phyloP scores from a whole-genome alignment of 2,797 vertebrate species.

The Sebastes hubbsi region DNA sequence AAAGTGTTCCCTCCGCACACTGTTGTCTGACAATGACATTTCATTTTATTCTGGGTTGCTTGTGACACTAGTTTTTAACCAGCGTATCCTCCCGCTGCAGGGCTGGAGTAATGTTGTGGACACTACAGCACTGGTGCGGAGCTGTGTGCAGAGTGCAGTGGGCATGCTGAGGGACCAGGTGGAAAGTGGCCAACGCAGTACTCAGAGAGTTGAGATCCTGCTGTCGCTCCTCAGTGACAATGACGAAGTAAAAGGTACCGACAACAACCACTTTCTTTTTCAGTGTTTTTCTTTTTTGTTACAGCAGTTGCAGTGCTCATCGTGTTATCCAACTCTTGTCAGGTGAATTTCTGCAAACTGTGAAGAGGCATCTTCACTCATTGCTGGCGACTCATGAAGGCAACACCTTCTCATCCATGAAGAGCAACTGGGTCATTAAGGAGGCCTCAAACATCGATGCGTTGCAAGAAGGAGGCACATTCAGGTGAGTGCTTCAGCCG shows the following conservation, averaged over 20 bases:
- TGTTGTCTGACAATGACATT: background rate
- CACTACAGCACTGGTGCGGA: conserved; percentile 88
- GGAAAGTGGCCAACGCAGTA: conserved; percentile 78
- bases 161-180: conserved; percentile 88
- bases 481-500: conserved; percentile 82
- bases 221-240: conserved; percentile 84
- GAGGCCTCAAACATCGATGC: conserved; percentile 91
- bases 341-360: conserved; percentile 86
- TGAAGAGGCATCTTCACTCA: conserved; percentile 84
- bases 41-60: background rate
- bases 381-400: conserved; percentile 85
- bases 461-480: conserved; percentile 95
- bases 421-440: conserved; percentile 88
- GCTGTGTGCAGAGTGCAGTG: conserved; percentile 92
- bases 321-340: background rate
- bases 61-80: background rate
- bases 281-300: background rate
- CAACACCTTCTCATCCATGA: conserved; percentile 62
- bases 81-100: conserved; percentile 39
- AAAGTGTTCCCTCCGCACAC: background rate
- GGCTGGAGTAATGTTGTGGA: conserved; percentile 78
- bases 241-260: conserved; percentile 77
- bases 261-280: background rate
- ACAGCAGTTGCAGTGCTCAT: background rate
- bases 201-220: conserved; percentile 87